phyloP scores from a whole-genome alignment of 1,140 invertebrate species.

The Ctenoplectra terminalis region DNA sequence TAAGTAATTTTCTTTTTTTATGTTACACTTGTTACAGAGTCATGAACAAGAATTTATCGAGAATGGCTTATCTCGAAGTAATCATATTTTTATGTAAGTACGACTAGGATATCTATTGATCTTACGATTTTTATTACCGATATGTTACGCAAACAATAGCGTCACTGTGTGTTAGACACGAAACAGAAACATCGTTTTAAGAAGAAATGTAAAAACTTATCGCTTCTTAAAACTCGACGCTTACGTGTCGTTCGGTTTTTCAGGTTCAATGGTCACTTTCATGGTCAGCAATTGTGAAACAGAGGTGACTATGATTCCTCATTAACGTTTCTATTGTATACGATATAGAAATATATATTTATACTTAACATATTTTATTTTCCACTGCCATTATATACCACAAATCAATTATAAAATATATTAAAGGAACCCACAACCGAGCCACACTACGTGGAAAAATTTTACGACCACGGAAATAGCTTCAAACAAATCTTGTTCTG shows the following conservation, averaged over 20 bases:
- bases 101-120: background rate
- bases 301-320: slow-evolving; percentile 66
- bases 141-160: background rate
- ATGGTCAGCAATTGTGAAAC: slow-evolving; percentile 71
- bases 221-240: background rate
- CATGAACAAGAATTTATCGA: slow-evolving; percentile 65
- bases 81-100: slow-evolving; percentile 77
- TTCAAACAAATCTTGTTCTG: no score
- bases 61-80: slow-evolving; percentile 71
- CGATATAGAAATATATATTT: background rate
- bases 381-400: background rate
- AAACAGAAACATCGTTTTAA: background rate
- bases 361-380: background rate
- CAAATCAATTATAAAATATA: background rate
- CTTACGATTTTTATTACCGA: background rate
- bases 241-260: slow-evolving; percentile 47
- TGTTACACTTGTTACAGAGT: slow-evolving; percentile 47
- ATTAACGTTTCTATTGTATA: background rate
- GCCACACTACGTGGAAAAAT: no score
- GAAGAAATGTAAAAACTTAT: background rate
- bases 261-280: slow-evolving; percentile 73
- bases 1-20: background rate
- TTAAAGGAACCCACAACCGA: no score
- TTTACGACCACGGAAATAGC: no score
- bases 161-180: background rate